phyloP scores from a whole-genome alignment of 2,113 vertebrate genomes.

The Motacilla alba region DNA sequence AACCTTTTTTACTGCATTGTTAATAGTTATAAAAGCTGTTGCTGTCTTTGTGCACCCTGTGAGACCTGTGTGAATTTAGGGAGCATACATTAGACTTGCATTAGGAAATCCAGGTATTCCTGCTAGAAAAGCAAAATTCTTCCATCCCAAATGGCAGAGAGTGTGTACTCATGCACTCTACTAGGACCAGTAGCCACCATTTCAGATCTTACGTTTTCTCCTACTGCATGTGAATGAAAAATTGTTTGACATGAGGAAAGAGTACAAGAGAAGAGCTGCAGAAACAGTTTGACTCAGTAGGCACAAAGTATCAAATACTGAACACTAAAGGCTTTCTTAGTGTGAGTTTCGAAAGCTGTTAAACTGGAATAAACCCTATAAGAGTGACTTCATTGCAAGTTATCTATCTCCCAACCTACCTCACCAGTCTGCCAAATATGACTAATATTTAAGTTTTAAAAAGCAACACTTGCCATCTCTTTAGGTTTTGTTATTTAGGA shows the following conservation, averaged over 20 bases:
- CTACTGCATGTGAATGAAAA: neutral
- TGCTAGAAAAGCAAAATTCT: neutral
- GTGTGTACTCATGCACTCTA: neutral
- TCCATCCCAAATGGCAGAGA: neutral
- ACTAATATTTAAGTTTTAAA: neutral
- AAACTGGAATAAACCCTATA: neutral
- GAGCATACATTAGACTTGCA: neutral
- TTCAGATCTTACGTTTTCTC: neutral
- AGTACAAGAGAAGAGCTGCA: neutral
- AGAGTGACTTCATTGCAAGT: neutral
- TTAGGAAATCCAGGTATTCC: neutral
- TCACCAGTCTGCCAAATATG: neutral
- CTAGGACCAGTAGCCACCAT: neutral
- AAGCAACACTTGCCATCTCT: neutral
- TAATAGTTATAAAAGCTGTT: neutral
- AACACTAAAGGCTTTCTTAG: neutral
- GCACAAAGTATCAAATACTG: neutral
- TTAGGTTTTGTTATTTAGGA: neutral
- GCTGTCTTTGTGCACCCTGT: neutral
- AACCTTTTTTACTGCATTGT: neutral
- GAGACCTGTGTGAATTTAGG: neutral
- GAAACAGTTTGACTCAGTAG: neutral
- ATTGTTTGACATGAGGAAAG: neutral
- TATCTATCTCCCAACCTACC: neutral
- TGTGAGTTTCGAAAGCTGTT: neutral